Evolutionary conservation across 92 coral and sea anemone genomes (phyloP).

Genomic region (Blastomussa wellsi): DNA sequence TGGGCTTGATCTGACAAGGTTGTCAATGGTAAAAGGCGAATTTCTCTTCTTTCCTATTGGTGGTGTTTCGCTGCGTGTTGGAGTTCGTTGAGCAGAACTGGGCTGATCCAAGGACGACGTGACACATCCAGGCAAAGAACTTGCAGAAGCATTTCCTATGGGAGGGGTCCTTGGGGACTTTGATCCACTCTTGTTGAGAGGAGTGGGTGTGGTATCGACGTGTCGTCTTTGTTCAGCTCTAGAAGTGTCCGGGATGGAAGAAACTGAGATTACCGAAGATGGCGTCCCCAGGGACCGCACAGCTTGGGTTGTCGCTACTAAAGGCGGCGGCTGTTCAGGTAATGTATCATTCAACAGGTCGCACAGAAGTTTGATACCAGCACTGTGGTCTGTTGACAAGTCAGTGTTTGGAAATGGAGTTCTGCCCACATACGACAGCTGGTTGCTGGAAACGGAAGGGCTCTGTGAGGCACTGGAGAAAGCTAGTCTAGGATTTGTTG

Average conservation of each 20-base stretch:
- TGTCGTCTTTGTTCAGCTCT: constrained; percentile 21
- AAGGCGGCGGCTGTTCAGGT: constrained; percentile 56
- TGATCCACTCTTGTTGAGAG: constrained; percentile 25
- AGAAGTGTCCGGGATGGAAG: constrained; percentile 16
- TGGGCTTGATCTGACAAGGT: constrained; percentile 65
- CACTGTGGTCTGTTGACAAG: constrained; percentile 61
- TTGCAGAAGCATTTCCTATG: constrained; percentile 16
- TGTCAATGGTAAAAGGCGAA: constrained; percentile 83
- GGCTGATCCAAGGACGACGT: constrained; percentile 23
- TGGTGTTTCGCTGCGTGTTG: constrained; percentile 26
- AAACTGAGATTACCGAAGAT: not conserved
- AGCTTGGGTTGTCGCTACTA: constrained; percentile 30
- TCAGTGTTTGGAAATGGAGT: constrained; percentile 32
- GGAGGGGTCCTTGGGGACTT: constrained; percentile 36
- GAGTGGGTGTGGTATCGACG: constrained; percentile 27
- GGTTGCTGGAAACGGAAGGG: constrained; percentile 14
- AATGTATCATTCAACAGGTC: constrained; percentile 83
- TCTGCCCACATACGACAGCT: constrained; percentile 11
- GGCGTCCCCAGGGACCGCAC: constrained; percentile 35
- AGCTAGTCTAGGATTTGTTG: not conserved
- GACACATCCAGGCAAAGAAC: constrained; percentile 8
- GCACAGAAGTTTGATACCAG: constrained; percentile 79
- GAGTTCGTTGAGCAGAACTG: constrained; percentile 21
- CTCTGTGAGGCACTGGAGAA: constrained; percentile 21
- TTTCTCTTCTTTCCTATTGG: constrained; percentile 51